Evolutionary conservation across 2,888 invertebrate genomes (phyloP), one percentile per base, ranked within the genome.

Genomic region (Amiota communis): DNA sequence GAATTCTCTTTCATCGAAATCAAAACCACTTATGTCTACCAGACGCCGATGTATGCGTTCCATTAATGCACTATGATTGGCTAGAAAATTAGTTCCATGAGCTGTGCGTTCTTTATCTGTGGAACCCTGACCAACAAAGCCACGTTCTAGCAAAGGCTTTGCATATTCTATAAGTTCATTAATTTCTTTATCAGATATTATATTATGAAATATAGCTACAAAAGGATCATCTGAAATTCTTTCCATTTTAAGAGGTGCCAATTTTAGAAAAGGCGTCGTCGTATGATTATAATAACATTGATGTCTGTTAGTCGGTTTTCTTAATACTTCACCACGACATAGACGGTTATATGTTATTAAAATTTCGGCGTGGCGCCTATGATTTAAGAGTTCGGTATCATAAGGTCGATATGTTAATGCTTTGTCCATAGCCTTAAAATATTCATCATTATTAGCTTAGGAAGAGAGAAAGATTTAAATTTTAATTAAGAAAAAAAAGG

Each of bases 241-340:
- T 74, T 85, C 85, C 79, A 82, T 79, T 80, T 85, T 85, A 0
- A 85, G 15, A 0, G 85, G 85, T 1, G 84, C 85, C 65, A 85
- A 67, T 53, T 75, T 78, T 2, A 83, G 73, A n/a, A 82, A 85
- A 0, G 80, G 71, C 8, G 74, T 64, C 1, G 81, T 80, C 2
- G 79, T 83, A n/a, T 56, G 75, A n/a, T 76, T 77, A 57, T 78
- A 78, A 17, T 72, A 9, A 12, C 84, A 85, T 36, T 79, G 72
- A 36, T 82, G 74, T 3, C 73, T 77, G 0, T 79, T 75, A 36
- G 65, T 53, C 23, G 73, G 77, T 0, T 68, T 36, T 36, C 36
- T 36, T 36, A 36, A 13, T 36, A 72, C 81, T 47, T 77, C 68
- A 2, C 82, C 82, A 46, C 81, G 84, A 15, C 85, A 85, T 8